Evolutionary conservation across 2,797 vertebrate genomes (phyloP).

Genomic region (Galaxias olidus): DNA sequence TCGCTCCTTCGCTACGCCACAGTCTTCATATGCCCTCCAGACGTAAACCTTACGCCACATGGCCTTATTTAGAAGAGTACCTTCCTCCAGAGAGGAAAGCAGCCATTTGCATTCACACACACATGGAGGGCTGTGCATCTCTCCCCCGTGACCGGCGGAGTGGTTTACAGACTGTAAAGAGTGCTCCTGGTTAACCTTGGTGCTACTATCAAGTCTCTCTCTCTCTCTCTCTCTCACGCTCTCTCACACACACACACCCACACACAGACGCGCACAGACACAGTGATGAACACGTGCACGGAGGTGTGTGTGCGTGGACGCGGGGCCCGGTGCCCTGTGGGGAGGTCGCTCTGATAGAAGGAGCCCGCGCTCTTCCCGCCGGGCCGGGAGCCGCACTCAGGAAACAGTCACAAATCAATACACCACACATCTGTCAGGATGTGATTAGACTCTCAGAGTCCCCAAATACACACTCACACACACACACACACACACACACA

Average conservation of each 20-base stretch:
- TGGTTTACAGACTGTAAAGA: constrained; percentile 47
- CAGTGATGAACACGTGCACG: background rate
- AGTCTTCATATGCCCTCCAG: constrained; percentile 13
- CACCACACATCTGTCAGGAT: constrained; percentile 55
- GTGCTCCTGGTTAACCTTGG: constrained; percentile 40
- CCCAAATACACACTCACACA: constrained; percentile 25
- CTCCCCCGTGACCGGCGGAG: constrained; percentile 31
- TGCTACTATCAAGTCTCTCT: background rate
- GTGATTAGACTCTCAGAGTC: constrained; percentile 61
- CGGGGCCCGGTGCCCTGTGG: constrained; percentile 25
- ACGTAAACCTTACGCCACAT: constrained; percentile 27
- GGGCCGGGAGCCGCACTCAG: constrained; percentile 43
- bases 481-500: constrained; percentile 19
- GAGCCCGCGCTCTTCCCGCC: constrained; percentile 49
- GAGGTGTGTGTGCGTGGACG: background rate
- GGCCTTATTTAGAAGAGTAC: constrained; percentile 41
- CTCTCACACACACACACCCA: background rate
- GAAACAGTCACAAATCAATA: constrained; percentile 67
- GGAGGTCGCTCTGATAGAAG: constrained; percentile 58
- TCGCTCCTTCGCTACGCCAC: constrained; percentile 15
- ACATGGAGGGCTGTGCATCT: constrained; percentile 21
- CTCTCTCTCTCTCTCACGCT: constrained; percentile 9
- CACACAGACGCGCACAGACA: background rate
- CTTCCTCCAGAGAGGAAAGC: constrained; percentile 25
- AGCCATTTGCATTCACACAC: constrained; percentile 23